Percentiles rank a stretch among this genome's conserved stretches.
Evolutionary conservation across 1,140 invertebrate species (phyloP).

Genomic region (Hirudo medicinalis): DNA sequence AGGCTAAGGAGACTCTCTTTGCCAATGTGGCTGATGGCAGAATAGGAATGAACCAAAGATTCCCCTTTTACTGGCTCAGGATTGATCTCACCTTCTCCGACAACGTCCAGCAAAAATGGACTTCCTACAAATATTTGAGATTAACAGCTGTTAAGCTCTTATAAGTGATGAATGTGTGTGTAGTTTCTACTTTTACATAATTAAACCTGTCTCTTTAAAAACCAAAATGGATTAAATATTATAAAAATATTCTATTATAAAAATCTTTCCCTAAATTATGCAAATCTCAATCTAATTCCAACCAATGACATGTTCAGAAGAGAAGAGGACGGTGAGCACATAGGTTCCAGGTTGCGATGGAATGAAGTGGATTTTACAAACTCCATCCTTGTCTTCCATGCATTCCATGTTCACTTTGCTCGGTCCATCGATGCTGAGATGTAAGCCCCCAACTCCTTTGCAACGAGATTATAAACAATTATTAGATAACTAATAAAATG

Average conservation of each 20-base stretch:
- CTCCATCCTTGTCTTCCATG: constrained; percentile 62
- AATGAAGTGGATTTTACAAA: constrained; percentile 76
- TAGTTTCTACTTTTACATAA: too few species aligned
- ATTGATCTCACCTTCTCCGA: constrained; percentile 11
- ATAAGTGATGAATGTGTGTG: too few species aligned
- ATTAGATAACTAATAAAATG: too few species aligned
- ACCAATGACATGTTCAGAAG: constrained; percentile 82
- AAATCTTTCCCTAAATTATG: too few species aligned
- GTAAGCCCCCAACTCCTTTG: constrained; percentile 66
- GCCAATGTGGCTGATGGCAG: constrained; percentile 79
- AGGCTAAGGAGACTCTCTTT: constrained; percentile 81
- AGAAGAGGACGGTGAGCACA: constrained; percentile 81
- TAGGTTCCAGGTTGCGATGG: constrained; percentile 77
- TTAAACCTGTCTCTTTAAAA: too few species aligned
- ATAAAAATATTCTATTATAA: too few species aligned
- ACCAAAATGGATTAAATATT: too few species aligned
- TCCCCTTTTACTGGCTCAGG: constrained; percentile 16
- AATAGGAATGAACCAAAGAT: constrained; percentile 58
- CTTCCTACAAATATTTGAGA: constrained; percentile 40
- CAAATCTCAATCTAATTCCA: background rate
- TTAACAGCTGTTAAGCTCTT: too few species aligned
- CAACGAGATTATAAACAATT: background rate
- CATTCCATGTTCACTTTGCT: constrained; percentile 88
- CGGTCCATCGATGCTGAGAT: constrained; percentile 72
- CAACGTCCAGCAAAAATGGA: constrained; percentile 65